These are phyloP conservation scores for Drosophila phalerata DNA, from an alignment of 2,888 invertebrate species.

Conservation along the genomic window DNA sequence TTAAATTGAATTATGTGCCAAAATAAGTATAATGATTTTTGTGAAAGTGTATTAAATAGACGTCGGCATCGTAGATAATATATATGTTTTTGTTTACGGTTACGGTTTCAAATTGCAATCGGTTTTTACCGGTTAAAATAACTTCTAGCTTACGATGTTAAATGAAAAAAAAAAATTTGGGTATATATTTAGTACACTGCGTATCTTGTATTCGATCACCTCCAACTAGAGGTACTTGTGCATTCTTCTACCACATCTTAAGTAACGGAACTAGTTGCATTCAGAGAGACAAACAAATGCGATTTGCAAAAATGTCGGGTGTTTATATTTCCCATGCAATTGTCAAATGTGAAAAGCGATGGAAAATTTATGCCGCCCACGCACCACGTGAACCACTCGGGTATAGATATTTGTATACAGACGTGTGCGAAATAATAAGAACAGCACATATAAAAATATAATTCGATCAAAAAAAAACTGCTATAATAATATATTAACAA, in stretches of 20 bases:
- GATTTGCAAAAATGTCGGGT: constrained; percentile 41
- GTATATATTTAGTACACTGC: too few relatives aligned
- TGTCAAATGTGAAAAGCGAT: constrained; percentile 68
- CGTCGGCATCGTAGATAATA: too few relatives aligned
- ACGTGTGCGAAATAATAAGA: too few relatives aligned
- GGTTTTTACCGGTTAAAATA: too few relatives aligned
- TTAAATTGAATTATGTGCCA: neutral
- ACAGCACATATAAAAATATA: too few relatives aligned
- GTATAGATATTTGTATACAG: too few relatives aligned
- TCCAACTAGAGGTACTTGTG: neutral
- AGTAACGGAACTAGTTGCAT: constrained; percentile 29
- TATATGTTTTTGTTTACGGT: too few relatives aligned
- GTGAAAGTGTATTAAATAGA: neutral
- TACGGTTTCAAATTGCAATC: too few relatives aligned
- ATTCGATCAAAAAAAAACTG: too few relatives aligned
- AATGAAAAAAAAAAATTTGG: too few relatives aligned
- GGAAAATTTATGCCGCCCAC: constrained; percentile 70
- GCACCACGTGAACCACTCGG: constrained; percentile 33
- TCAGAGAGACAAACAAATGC: constrained; percentile 49
- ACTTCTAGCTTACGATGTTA: too few relatives aligned
- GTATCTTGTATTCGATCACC: neutral
- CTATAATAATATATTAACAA: too few relatives aligned
- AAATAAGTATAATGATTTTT: neutral
- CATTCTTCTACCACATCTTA: neutral
- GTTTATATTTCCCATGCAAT: constrained; percentile 71